phyloP scores from a whole-genome alignment of 2,797 vertebrate genomes.

The Squalus acanthias region DNA sequence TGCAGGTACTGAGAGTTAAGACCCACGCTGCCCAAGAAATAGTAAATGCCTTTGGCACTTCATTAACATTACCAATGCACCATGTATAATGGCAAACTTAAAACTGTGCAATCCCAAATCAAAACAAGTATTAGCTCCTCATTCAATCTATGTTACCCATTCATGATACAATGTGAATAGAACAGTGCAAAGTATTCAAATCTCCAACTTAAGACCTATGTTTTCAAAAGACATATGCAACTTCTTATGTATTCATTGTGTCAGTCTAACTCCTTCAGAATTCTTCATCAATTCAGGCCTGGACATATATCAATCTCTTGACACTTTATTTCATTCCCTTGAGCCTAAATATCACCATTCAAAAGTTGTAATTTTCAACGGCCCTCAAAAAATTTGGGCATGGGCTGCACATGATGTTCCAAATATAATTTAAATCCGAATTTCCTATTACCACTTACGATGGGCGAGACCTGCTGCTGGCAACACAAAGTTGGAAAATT shows the following conservation, averaged over 20 bases:
- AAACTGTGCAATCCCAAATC: background rate
- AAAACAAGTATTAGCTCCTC: background rate
- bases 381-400: background rate
- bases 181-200: background rate
- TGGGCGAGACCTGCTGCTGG: background rate
- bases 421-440: background rate
- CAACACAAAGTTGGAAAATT: background rate
- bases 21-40: background rate
- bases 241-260: background rate
- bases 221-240: background rate
- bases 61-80: background rate
- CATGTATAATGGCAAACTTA: background rate
- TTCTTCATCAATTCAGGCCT: background rate
- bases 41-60: background rate
- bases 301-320: background rate
- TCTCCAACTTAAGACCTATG: background rate
- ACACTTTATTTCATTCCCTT: background rate
- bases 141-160: no score
- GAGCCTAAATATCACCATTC: background rate
- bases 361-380: background rate
- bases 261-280: background rate
- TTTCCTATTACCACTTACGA: background rate
- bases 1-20: background rate
- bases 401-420: background rate
- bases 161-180: background rate